Evolutionary conservation across 2,113 vertebrate species (phyloP), one percentile per base, ranked within the genome.

Genomic region (Marmota monax): DNA sequence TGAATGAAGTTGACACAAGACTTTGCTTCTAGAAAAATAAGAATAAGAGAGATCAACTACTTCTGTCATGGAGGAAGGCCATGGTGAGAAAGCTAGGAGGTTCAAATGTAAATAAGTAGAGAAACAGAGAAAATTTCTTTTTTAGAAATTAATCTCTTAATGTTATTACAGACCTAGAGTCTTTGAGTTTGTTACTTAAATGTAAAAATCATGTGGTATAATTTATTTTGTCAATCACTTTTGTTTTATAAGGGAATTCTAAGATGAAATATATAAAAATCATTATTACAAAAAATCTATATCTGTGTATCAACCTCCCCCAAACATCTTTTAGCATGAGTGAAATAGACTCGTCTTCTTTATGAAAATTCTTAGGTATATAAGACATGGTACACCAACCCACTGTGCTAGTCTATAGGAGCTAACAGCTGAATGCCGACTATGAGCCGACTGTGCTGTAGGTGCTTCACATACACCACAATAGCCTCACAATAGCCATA

Each of bases 231-330:
- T 56, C 63, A 58, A 39, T 73, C 85, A 61, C 39, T 82, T 84
- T 73, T 12, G 67, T 37, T 58, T 82, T 61, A 86, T 86, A 90
- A 90, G 65, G 76, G 12, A 87, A 94, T 92, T 92, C 32, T 25
- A 96, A 96, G 65, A 65, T 88, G 63, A 91, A 77, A 72, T 72
- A 69, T 48, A 37, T 84, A 45, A 58, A 94, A 92, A 84, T 78
- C 42, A 65, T 65, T 84, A 32, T 72, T 88, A 17, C 48, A 70
- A 80, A 88, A 67, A 48, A 18, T 9, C 34, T 58, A 42, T 34
- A 37, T 91, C 27, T 90, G 27, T 74, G 22, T 51, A 63, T 87
- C 45, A 86, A 17, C 56, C 13, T 93, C 84, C 5, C 14, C 20
- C 39, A 70, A 17, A 70, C 8, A 11, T 77, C 45, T 77, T 42